These are phyloP conservation scores for Acipenser ruthenus DNA, from an alignment of 2,797 vertebrate genomes.

Conservation along the genomic window DNA sequence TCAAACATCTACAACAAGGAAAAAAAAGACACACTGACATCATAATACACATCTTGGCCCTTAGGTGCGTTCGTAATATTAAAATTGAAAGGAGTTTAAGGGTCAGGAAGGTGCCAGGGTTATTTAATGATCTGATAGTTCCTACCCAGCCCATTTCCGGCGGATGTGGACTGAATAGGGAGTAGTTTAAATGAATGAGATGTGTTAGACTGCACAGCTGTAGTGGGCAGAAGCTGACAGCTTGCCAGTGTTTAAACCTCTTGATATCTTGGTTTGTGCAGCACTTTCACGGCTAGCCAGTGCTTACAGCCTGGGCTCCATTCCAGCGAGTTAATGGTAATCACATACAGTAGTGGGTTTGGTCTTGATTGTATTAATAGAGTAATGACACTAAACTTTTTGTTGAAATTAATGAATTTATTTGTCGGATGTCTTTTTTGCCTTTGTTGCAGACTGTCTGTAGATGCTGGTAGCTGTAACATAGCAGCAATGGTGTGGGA, in stretches of 20 bases:
- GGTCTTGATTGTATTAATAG: no score
- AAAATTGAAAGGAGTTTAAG: background rate
- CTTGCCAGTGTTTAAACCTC: background rate
- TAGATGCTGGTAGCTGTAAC: no score
- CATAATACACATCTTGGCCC: no score
- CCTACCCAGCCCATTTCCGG: background rate
- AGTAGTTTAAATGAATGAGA: constrained; percentile 6
- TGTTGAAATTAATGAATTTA: no score
- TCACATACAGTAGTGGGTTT: background rate
- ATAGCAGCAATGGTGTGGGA: no score
- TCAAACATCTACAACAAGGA: no score
- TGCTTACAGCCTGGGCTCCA: background rate
- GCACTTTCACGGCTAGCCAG: background rate
- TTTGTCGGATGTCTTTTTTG: no score
- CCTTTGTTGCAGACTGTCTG: no score
- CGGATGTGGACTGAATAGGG: background rate
- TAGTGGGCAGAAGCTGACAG: constrained; percentile 13
- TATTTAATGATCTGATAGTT: background rate
- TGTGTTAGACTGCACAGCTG: constrained; percentile 24
- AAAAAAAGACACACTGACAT: no score
- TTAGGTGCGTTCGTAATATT: background rate
- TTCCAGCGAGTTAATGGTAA: background rate
- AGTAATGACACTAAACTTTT: no score
- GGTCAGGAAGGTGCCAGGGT: background rate
- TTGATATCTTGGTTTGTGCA: background rate